These are phyloP conservation scores for Rostratula benghalensis DNA, from an alignment of 2,113 vertebrate genomes.

Conservation along the genomic window DNA sequence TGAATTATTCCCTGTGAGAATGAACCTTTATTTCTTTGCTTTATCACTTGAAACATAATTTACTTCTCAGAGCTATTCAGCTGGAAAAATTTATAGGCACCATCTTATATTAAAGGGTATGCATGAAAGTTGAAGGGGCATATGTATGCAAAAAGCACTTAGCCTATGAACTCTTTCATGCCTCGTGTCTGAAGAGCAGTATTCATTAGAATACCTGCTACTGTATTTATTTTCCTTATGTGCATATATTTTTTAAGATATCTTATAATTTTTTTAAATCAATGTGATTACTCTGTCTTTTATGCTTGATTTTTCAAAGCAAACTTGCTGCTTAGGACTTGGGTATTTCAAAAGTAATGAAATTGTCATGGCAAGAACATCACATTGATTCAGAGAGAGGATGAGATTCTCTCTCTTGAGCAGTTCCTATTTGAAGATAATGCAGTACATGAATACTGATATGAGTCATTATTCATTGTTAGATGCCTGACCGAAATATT, in stretches of 20 bases:
- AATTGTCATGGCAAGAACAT: neutral
- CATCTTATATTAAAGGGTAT: neutral
- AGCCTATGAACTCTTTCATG: neutral
- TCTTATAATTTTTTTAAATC: neutral
- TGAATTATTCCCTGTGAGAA: neutral
- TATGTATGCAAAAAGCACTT: neutral
- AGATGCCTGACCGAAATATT: neutral
- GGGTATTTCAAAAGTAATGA: neutral
- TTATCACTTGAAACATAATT: neutral
- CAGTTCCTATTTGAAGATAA: neutral
- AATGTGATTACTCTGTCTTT: neutral
- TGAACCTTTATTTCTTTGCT: neutral
- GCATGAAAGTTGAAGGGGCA: neutral
- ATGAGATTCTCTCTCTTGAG: neutral
- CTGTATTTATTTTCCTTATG: neutral
- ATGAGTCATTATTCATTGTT: neutral
- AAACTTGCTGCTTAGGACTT: neutral
- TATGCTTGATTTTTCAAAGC: neutral
- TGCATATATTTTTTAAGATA: neutral
- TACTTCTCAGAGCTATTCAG: neutral
- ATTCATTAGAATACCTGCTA: neutral
- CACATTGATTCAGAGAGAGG: neutral
- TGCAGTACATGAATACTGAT: neutral
- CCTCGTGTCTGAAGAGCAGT: neutral
- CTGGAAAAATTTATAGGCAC: neutral